These are phyloP conservation scores for Pseudomugil gertrudae DNA, from an alignment of 2,797 vertebrate genomes.

Conservation along the genomic window DNA sequence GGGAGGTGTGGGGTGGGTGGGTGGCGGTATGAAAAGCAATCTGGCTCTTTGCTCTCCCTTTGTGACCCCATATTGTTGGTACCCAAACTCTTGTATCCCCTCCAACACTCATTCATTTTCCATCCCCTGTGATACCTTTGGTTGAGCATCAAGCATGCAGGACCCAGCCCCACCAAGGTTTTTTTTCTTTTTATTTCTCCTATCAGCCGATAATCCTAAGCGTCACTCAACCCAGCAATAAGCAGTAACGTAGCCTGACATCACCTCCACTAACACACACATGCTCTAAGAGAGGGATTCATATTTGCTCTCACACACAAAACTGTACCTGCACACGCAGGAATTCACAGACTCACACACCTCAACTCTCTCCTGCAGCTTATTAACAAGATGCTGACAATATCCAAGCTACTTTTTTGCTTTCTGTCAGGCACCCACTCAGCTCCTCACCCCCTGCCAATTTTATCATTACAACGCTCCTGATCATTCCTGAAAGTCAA, in stretches of 20 bases:
- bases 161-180: slow-evolving; percentile 54
- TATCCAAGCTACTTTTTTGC: slow-evolving; percentile 57
- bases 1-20: too few relatives aligned
- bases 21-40: slow-evolving; percentile 7
- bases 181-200: slow-evolving; percentile 60
- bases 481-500: slow-evolving; percentile 75
- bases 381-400: slow-evolving; percentile 79
- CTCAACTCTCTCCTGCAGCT: slow-evolving; percentile 54
- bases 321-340: slow-evolving; percentile 25
- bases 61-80: slow-evolving; percentile 51
- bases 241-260: slow-evolving; percentile 73
- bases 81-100: slow-evolving; percentile 44
- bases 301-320: slow-evolving; percentile 37
- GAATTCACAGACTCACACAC: slow-evolving; percentile 53
- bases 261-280: slow-evolving; percentile 47
- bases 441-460: slow-evolving; percentile 58
- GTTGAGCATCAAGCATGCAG: slow-evolving; percentile 77
- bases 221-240: slow-evolving; percentile 81
- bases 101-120: slow-evolving; percentile 19
- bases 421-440: slow-evolving; percentile 67
- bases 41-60: slow-evolving; percentile 37
- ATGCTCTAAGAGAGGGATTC: slow-evolving; percentile 34
- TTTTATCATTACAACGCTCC: slow-evolving; percentile 78
- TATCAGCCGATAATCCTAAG: slow-evolving; percentile 65
- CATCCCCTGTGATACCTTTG: slow-evolving; percentile 61